phyloP scores from a whole-genome alignment of 2,888 invertebrate genomes.

The Pelosia muscerda region DNA sequence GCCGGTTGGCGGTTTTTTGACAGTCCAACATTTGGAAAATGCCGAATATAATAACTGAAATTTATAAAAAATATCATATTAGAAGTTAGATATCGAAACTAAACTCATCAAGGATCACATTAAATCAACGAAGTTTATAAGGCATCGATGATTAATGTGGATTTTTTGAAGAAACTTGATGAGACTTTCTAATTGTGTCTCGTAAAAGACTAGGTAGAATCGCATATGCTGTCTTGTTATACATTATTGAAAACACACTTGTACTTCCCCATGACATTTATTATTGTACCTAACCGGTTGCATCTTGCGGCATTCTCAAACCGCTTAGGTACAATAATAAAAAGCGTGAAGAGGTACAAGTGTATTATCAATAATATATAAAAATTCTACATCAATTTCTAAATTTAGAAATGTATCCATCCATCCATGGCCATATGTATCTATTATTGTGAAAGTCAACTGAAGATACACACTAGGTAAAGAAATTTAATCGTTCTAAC shows the following conservation, averaged over 20 bases:
- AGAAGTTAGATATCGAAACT: neutral
- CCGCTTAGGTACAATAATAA: no score
- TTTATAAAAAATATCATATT: neutral
- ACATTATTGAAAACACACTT: no score
- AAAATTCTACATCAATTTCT: neutral
- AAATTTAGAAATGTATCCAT: neutral
- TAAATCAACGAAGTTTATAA: no score
- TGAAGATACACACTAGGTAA: no score
- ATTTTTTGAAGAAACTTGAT: neutral
- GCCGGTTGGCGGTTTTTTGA: constrained; percentile 59
- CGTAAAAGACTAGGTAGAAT: neutral
- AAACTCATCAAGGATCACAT: no score
- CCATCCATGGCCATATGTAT: neutral
- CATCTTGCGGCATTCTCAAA: no score
- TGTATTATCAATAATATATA: no score
- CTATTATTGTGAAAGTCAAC: neutral
- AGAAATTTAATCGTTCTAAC: no score
- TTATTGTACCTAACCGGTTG: no score
- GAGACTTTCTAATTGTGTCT: neutral
- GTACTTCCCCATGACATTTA: no score
- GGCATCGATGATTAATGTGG: neutral
- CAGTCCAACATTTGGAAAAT: constrained; percentile 60
- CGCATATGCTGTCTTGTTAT: no score
- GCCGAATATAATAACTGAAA: constrained; percentile 51
- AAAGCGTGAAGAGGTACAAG: no score